Evolutionary conservation across 2,888 invertebrate species (phyloP), one percentile per base, ranked within the genome.

Genomic region (Heliconius charithonia): DNA sequence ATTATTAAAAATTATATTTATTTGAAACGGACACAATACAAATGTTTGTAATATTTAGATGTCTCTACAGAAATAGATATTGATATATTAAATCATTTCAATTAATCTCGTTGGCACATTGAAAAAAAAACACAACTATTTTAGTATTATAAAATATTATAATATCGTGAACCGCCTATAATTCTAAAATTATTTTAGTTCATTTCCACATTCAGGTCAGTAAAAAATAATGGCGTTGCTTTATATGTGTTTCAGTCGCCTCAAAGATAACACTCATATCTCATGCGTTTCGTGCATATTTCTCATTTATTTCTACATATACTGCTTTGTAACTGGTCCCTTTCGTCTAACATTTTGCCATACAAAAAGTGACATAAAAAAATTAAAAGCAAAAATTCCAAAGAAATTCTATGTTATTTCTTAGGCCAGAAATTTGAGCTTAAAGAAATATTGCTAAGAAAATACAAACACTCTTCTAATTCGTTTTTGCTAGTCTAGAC

Each of bases 251-350:
- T 74, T 63, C 41, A 45, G 41, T 41, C 74, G 74, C 29, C 19
- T 41, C 63, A 74, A 74, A 74, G 63, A 74, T 74, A 65, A 62
- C 63, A 45, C 63, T 74, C 74, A 45, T 74, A 65, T 65, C 74
- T 63, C 74, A 45, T 25, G 45, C 25, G 74, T 65, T 74, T 74
- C 63, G 62, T 74, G 63, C 41, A 74, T 65, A 74, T 63, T 74
- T 63, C 22, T 65, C 45, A 27, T 74, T 74, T 65, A 45, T 45
- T 65, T 63, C 27, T 25, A 25, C 63, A 45, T 45, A 63, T 74
- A 63, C 25, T 6, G 74, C 63, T 65, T 65, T 74, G 63, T 45
- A 27, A 19, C 27, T 63, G 62, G 41, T 65, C 74, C 41, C 37
- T 67, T 76, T 76, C 56, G 56, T 37, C 56, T 67, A 76, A 69